Evolutionary conservation across 2,888 invertebrate species (phyloP), one percentile per base, ranked within the genome.

Genomic region (Margaritifera margaritifera): DNA sequence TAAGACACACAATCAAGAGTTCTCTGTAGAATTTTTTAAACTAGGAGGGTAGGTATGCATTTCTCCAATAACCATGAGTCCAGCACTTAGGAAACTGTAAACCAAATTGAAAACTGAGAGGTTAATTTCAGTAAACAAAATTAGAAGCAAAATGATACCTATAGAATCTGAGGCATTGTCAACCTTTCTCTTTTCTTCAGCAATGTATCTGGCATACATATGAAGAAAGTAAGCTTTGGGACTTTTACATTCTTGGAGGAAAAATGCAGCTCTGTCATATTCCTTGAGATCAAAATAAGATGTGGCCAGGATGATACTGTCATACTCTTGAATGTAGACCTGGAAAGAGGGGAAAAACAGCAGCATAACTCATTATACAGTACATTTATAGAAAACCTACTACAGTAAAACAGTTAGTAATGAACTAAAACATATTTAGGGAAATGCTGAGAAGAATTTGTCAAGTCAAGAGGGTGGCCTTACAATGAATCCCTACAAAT

Each of bases 201-300:
- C 95, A 74, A 96, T 92, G 87, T 96, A 98, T 52, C 93, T 93
- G 0, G 96, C 93, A 89, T 97, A 98, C 80, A 94, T 93, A 88
- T 95, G 93, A 42, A 98, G 91, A 89, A 98, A 98, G 74, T 93
- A 92, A 58, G 94, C 93, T 87, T 94, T 94, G 0, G 93, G 91
- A 63, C 81, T 82, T 18, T 67, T 79, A 74, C 86, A 86, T 19
- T 84, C 80, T 61, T 83, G 75, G 22, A 88, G 71, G 65, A 87
- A 86, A 71, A 83, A 80, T 18, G 89, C 89, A 54, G 90, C 90
- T 66, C 92, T 92, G 84, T 96, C 96, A 89, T 96, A 98, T 89
- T 98, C 98, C 81, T 95, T 94, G 59, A 94, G 91, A 90, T 97
- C 96, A 87, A 96, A 97, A 88, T 95, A 97, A 75, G 94, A 94